Evolutionary conservation across 30 jellyfish, hydroid and myxozoan species (phyloP), one percentile per base, ranked within the genome.

Genomic region (Chironex yamaguchii): DNA sequence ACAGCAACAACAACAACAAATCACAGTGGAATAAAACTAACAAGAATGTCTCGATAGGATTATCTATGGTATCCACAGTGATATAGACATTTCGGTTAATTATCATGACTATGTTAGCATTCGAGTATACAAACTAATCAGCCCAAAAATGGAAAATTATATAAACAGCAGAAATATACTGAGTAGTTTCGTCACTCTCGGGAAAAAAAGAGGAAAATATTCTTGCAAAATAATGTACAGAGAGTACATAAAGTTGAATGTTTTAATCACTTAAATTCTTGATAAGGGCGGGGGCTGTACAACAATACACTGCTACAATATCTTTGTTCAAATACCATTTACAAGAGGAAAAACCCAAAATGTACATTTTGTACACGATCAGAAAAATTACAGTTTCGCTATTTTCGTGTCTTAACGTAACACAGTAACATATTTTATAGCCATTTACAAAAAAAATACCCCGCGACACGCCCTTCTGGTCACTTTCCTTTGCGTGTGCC

Each of bases 271-370:
- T 42, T 42, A 42, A 42, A 42, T 42, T 42, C 58, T 6, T 42
- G 58, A 6, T 42, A 42, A 42, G 17, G 58, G 58, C 9, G 58
- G 58, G 58, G 58, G 58, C 58, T 42, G 58, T 42, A 42, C 58
- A 42, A 6, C 13, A 17, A 42, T 42, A 42, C 58, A 42, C 9
- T 9, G 58, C 58, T 42, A 42, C 58, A 42, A 42, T 42, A 42
- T 42, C 58, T 26, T 4, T 71, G 73, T 72, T 85, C 89, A 85
- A 71, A 85, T 85, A 72, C 82, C 93, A 83, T 83, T 83, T 83
- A 73, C 87, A 84, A 49, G 58, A 36, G 95, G 95, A 73, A 49
- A 64, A 50, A 66, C 62, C 95, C 95, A 86, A 70, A 85, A 85
- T 85, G 95, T 85, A 85, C 95, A 85, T 42, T 42, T 42, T 42